Percentiles rank a stretch among this genome's conserved stretches.
These are phyloP conservation scores for Antheraea pernyi DNA, from an alignment of 1,140 invertebrate species.

Conservation along the genomic window DNA sequence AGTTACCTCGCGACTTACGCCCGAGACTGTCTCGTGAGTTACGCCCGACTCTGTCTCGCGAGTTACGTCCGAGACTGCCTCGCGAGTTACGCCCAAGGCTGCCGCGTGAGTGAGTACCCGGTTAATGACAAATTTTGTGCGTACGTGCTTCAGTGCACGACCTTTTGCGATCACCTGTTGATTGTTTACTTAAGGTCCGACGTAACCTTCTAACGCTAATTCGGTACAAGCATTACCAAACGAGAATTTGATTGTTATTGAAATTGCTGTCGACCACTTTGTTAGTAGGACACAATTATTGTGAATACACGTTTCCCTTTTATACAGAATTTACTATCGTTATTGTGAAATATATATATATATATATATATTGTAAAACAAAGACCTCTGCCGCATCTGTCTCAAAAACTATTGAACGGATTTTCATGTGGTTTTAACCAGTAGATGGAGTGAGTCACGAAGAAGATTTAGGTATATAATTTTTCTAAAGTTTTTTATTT, in stretches of 20 bases:
- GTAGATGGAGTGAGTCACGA: no score
- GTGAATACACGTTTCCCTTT: background rate
- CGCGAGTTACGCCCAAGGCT: background rate
- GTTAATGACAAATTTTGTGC: constrained; percentile 20
- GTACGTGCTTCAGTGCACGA: constrained; percentile 25
- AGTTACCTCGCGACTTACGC: background rate
- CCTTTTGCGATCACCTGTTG: constrained; percentile 25
- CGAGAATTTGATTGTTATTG: background rate
- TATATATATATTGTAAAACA: no score
- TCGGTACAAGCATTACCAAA: constrained; percentile 10
- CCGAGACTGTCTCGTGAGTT: no score
- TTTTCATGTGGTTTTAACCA: no score
- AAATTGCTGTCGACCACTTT: background rate
- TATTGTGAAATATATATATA: no score
- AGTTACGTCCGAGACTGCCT: background rate
- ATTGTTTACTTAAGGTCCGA: constrained; percentile 20
- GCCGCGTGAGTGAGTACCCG: background rate
- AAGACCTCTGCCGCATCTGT: no score
- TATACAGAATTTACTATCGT: no score
- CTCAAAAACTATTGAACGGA: no score
- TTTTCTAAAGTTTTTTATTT: no score
- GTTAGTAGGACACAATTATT: background rate
- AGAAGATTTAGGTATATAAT: no score
- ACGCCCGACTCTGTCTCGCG: background rate
- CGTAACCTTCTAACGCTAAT: constrained; percentile 22